Evolutionary conservation across 2,888 invertebrate species (phyloP).

Genomic region (Tridacna crocea): DNA sequence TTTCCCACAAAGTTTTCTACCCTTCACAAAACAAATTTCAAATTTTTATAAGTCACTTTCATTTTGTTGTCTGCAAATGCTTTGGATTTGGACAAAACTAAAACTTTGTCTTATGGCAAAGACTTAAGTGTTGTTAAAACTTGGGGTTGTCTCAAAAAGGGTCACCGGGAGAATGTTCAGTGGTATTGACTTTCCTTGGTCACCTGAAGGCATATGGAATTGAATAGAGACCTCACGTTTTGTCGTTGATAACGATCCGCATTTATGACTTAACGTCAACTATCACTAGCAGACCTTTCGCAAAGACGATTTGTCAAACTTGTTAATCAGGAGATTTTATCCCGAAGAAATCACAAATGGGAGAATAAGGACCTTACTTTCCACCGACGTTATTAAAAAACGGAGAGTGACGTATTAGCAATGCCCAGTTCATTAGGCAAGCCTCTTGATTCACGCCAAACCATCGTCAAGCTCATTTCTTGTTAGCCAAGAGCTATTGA

Average conservation of each 20-base stretch:
- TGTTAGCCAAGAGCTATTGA: slow-evolving; percentile 56
- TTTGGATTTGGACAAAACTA: neutral
- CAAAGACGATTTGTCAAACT: slow-evolving; percentile 54
- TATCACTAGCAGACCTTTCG: slow-evolving; percentile 56
- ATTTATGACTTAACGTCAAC: slow-evolving; percentile 60
- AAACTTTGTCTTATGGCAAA: neutral
- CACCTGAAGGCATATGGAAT: slow-evolving; percentile 30
- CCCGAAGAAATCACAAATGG: slow-evolving; percentile 45
- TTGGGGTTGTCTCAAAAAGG: too few relatives aligned
- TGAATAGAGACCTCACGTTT: slow-evolving; percentile 32
- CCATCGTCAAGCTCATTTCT: slow-evolving; percentile 46
- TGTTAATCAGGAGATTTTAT: slow-evolving; percentile 53
- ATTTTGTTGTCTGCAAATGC: neutral
- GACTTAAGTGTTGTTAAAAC: neutral
- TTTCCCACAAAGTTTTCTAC: too few relatives aligned
- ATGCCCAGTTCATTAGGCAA: slow-evolving; percentile 56
- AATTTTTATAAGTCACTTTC: too few relatives aligned
- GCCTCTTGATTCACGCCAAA: slow-evolving; percentile 39
- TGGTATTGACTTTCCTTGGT: slow-evolving; percentile 39
- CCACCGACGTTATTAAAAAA: slow-evolving; percentile 49
- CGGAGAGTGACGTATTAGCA: slow-evolving; percentile 60
- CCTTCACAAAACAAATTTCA: neutral
- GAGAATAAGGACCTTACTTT: slow-evolving; percentile 30
- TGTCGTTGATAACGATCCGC: slow-evolving; percentile 45
- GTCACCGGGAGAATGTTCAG: neutral